phyloP scores from a whole-genome alignment of 2,888 invertebrate genomes.

The Gastrophysa polygoni region DNA sequence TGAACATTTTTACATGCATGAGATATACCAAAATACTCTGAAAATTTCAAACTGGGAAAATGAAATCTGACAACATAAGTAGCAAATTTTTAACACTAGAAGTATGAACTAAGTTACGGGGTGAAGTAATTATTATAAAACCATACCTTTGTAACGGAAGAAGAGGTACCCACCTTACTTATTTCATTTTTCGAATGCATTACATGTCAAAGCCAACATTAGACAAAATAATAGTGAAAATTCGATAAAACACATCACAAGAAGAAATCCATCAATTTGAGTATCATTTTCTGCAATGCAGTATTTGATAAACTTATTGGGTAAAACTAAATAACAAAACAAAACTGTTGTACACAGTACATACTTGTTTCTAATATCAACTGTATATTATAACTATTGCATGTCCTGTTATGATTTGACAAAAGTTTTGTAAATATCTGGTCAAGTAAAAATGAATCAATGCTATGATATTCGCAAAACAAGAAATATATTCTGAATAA shows the following conservation, averaged over 20 bases:
- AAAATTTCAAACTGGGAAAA: slow-evolving; percentile 46
- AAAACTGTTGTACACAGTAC: slow-evolving; percentile 56
- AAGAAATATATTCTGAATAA: slow-evolving; percentile 37
- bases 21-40: slow-evolving; percentile 53
- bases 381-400: slow-evolving; percentile 52
- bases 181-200: slow-evolving; percentile 28
- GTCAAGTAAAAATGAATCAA: slow-evolving; percentile 30
- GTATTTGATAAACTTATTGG: slow-evolving; percentile 12
- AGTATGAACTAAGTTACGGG: slow-evolving; percentile 42
- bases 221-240: neutral
- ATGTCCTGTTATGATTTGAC: slow-evolving; percentile 25
- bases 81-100: slow-evolving; percentile 44
- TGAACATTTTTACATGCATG: slow-evolving; percentile 59
- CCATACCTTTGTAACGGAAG: slow-evolving; percentile 44
- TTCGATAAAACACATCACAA: slow-evolving; percentile 34
- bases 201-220: slow-evolving; percentile 3
- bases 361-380: slow-evolving; percentile 52
- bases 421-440: slow-evolving; percentile 30
- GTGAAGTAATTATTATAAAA: slow-evolving; percentile 43
- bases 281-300: no score
- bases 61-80: slow-evolving; percentile 48
- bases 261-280: neutral
- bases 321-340: slow-evolving; percentile 48
- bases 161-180: slow-evolving; percentile 48
- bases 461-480: slow-evolving; percentile 25